phyloP scores from a whole-genome alignment of 2,797 vertebrate genomes.

The Sylvia borin region DNA sequence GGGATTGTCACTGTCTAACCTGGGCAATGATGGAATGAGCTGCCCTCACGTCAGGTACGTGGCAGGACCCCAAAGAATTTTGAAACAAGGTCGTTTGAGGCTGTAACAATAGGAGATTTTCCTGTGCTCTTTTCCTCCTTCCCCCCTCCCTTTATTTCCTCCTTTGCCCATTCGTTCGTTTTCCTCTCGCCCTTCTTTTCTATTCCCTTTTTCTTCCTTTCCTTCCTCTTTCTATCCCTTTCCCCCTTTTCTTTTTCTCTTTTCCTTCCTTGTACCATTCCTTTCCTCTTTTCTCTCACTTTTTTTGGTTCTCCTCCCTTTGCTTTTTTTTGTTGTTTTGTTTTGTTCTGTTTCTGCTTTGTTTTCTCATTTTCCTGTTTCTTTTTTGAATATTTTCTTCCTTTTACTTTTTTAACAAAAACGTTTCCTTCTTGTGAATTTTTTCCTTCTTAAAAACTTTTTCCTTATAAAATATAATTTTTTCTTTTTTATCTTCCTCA shows the following conservation, averaged over 20 bases:
- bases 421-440: fast-evolving
- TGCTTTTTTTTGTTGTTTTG: too few species aligned
- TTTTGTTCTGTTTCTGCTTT: too few species aligned
- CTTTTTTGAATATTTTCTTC: background rate
- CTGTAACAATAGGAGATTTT: background rate
- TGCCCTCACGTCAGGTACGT: background rate
- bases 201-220: too few species aligned
- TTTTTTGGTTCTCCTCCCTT: background rate
- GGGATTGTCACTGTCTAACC: background rate
- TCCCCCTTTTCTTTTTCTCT: fast-evolving
- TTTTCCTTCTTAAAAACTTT: background rate
- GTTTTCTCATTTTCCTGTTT: background rate
- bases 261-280: background rate
- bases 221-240: fast-evolving
- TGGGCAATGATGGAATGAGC: background rate
- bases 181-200: fast-evolving
- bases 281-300: background rate
- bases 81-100: background rate
- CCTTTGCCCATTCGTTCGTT: background rate
- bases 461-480: fast-evolving
- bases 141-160: background rate
- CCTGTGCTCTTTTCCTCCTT: background rate
- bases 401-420: fast-evolving
- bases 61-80: background rate
- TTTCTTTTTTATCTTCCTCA: fast-evolving